Base-by-base conservation (phyloP, 2,888 invertebrate genomes). In the Margaritifera margaritifera region DNA sequence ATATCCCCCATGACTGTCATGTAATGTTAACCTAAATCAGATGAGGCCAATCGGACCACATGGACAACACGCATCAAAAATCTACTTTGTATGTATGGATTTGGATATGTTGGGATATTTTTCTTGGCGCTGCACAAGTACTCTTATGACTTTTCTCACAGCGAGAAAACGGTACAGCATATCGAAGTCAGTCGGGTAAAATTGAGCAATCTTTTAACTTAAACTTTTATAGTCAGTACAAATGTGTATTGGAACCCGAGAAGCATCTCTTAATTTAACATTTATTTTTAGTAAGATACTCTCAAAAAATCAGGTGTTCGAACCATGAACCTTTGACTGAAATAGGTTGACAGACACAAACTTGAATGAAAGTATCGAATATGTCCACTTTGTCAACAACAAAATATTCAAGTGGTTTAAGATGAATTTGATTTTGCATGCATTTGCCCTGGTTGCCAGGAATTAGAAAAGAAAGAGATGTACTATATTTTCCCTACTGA, bases 171-270 rank as follows among this genome's bases (percentile, higher is more conserved):
- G 53, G 53, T 22, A 53, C 52, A 18, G 8, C 19, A 42, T n/a
- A 53, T 22, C 62, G 53, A 62, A 25, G 53, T 18, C 53, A 53
- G 62, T 27, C 20, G 22, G 6, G 5, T 15, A 5, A 62, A 52
- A 25, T 62, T 6, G 52, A 15, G n/a, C 18, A 5, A 6, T 66
- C 66, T 20, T 18, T 22, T 15, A 59, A 42, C 51, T 53, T 53
- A 3, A 42, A 66, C 24, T 18, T 51, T 61, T 66, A 66, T 27
- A 60, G 61, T 31, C 55, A 54, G 27, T 61, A 54, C 25, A 66
- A 60, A 54, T 42, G 54, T 31, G 25, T 60, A 19, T n/a, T 66
- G 20, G 53, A 57, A 8, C 53, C 22, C 24, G 60, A 66, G n/a
- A 27, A 50, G 53, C 60, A 66, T 52, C n/a, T 25, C 15, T 25